These are phyloP conservation scores for Caiman crocodilus DNA, from an alignment of 2,797 vertebrate genomes.

Conservation along the genomic window DNA sequence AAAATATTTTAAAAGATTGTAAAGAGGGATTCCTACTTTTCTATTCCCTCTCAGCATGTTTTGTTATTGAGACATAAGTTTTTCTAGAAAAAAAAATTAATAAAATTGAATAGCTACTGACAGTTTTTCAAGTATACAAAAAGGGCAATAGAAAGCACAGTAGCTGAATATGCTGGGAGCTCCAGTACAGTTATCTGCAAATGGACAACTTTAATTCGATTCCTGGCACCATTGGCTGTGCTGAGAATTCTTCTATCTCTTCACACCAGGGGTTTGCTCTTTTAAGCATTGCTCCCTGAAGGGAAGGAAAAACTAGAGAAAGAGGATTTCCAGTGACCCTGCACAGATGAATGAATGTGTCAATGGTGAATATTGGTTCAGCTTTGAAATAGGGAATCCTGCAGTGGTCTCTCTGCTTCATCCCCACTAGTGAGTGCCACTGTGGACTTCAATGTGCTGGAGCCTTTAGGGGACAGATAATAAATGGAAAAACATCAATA, in stretches of 20 bases:
- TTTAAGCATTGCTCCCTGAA: constrained; percentile 86
- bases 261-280: constrained; percentile 86
- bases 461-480: constrained; percentile 76
- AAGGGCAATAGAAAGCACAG: constrained; percentile 55
- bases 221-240: constrained; percentile 79
- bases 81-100: constrained; percentile 47
- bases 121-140: constrained; percentile 75
- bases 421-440: constrained; percentile 71
- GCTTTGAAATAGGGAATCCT: constrained; percentile 86
- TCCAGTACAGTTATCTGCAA: constrained; percentile 79
- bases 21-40: neutral
- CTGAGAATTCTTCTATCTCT: constrained; percentile 85
- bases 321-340: constrained; percentile 87
- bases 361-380: constrained; percentile 86
- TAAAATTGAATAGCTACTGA: constrained; percentile 55
- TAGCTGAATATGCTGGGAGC: constrained; percentile 67
- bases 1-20: constrained; percentile 7
- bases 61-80: constrained; percentile 61
- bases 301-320: constrained; percentile 85
- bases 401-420: constrained; percentile 80
- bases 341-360: constrained; percentile 86
- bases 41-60: constrained; percentile 53
- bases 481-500: constrained; percentile 56
- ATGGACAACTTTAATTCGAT: constrained; percentile 86
- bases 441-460: constrained; percentile 75